phyloP scores from a whole-genome alignment of 2,113 vertebrate species.

The Castor canadensis region DNA sequence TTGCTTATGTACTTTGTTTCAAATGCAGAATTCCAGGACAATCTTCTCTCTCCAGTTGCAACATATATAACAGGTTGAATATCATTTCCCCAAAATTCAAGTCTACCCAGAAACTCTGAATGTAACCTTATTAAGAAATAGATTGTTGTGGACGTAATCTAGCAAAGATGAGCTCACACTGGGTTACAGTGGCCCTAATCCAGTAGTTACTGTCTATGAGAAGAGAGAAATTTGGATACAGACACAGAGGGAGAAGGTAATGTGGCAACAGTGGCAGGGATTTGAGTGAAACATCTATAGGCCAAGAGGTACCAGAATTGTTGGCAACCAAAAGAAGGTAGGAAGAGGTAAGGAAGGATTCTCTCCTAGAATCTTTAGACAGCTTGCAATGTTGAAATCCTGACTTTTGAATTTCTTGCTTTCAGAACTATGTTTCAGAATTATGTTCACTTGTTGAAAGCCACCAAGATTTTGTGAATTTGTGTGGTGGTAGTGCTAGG shows the following conservation, averaged over 20 bases:
- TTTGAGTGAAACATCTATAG: not conserved
- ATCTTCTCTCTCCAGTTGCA: not conserved
- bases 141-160: not conserved
- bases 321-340: not conserved
- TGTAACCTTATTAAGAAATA: not conserved
- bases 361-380: not conserved
- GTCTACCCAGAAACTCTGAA: not conserved
- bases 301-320: not conserved
- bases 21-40: conserved; percentile 15
- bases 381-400: not conserved
- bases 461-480: not conserved
- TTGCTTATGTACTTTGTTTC: not conserved
- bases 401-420: not conserved
- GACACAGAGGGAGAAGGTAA: not conserved
- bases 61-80: not conserved
- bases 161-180: not conserved
- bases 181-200: not conserved
- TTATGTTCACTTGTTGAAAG: no score
- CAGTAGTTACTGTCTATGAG: not conserved
- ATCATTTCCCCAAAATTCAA: not conserved
- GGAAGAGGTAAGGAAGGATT: not conserved
- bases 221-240: not conserved
- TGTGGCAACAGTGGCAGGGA: not conserved
- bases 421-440: not conserved
- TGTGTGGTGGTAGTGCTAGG: not conserved